Percentiles rank a stretch among this genome's conserved stretches.
phyloP scores from a whole-genome alignment of 2,113 vertebrate species.

The Pristiophorus japonicus region DNA sequence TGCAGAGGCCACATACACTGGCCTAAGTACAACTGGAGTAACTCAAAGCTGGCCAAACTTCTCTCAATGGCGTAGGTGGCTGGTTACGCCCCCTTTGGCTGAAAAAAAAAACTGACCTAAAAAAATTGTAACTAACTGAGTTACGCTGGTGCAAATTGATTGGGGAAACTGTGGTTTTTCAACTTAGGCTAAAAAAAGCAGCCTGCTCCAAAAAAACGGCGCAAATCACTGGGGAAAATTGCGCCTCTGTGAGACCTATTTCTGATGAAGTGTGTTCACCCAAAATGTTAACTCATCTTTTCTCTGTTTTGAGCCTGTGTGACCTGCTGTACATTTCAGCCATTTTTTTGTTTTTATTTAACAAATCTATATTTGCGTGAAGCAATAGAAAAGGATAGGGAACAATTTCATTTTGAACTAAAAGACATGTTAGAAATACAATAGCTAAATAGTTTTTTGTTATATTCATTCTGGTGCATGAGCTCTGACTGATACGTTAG shows the following conservation, averaged over 20 bases:
- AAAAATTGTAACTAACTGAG: too few relatives aligned
- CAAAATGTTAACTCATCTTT: neutral
- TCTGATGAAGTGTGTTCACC: neutral
- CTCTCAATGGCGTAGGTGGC: too few relatives aligned
- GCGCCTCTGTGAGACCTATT: neutral
- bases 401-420: neutral
- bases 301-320: neutral
- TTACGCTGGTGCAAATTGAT: too few relatives aligned
- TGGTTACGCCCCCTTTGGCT: too few relatives aligned
- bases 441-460: neutral
- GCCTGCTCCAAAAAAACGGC: too few relatives aligned
- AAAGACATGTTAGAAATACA: neutral
- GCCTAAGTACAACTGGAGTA: too few relatives aligned
- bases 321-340: neutral
- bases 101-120: too few relatives aligned
- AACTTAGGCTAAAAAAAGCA: too few relatives aligned
- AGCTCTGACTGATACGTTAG: neutral
- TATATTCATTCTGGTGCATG: neutral
- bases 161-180: too few relatives aligned
- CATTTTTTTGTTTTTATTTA: neutral
- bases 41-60: too few relatives aligned
- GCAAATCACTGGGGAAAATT: too few relatives aligned
- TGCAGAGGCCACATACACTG: too few relatives aligned
- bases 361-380: neutral
- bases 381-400: neutral